Evolutionary conservation across 2,888 invertebrate species (phyloP), one percentile per base, ranked within the genome.

Genomic region (Cheilosia vernalis): DNA sequence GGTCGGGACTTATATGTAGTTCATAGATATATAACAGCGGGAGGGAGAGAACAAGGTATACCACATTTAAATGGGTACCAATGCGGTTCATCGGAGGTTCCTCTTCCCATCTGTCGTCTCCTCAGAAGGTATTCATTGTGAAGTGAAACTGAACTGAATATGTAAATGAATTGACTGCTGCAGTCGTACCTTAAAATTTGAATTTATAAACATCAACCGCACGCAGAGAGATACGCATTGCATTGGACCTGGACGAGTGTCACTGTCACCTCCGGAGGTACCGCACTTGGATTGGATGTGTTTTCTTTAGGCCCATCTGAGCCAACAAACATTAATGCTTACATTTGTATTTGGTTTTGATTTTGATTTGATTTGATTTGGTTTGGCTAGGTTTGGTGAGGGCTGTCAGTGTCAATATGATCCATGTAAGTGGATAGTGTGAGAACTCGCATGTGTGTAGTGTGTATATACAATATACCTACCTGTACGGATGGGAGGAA

Each of bases 161-260:
- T 84, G 84, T 70, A 74, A 84, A 84, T 84, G 79, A 73, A 79
- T 64, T 79, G 73, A 79, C 79, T 79, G 64, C 79, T 79, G 64
- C 79, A 73, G 67, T 60, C 66, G 61, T 51, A 44, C 53, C 73
- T 51, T 51, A 69, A 72, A 80, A 84, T 74, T 80, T 74, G 80
- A 84, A 84, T 84, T 79, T 74, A 84, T 79, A 79, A 84, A 84
- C 64, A 74, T 4, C 10, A 70, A 70, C 80, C 84, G 53, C 74
- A 79, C 74, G 80, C 74, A 84, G 60, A 80, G 80, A 58, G 63
- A 49, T 56, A 60, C 77, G 77, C 77, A 77, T 49, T 47, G 74
- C 47, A 27, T 51, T 51, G 2, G 27, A 27, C 6, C 27, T 27
- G 27, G 24, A 27, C 51, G 21, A 15, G 6, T 21, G 21, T 21